A percentile compares a stretch with the other conserved stretches of the same genome.
Conservation (phyloP, 2,888 invertebrate species). For the Sphaerophoria taeniata region DNA sequence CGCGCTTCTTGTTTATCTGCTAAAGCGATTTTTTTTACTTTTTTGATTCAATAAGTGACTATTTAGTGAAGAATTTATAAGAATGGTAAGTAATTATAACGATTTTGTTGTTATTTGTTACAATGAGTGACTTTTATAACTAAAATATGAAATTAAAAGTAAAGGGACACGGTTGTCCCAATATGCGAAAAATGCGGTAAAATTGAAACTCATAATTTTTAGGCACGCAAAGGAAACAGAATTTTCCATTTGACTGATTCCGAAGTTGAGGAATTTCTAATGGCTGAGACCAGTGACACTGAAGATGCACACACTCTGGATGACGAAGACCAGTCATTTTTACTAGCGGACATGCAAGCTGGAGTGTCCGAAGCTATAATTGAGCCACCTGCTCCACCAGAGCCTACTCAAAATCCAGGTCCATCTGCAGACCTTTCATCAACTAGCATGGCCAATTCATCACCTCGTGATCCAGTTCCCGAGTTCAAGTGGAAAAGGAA, state of each 20-base stretch:
- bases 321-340: slow-evolving; percentile 20
- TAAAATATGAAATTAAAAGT: too few relatives aligned
- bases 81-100: too few relatives aligned
- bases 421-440: not conserved
- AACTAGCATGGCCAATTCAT: too few relatives aligned
- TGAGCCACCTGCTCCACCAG: slow-evolving; percentile 1
- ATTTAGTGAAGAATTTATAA: too few relatives aligned
- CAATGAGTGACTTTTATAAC: too few relatives aligned
- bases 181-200: not conserved
- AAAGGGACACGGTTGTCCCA: too few relatives aligned
- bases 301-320: not conserved
- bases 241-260: slow-evolving; percentile 1
- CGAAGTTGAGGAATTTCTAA: slow-evolving; percentile 12
- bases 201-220: slow-evolving; percentile 1
- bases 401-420: not conserved
- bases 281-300: slow-evolving; percentile 10
- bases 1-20: too few relatives aligned
- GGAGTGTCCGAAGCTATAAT: slow-evolving; percentile 19
- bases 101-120: too few relatives aligned
- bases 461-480: too few relatives aligned
- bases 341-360: not conserved
- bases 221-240: not conserved
- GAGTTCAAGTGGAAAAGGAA: not conserved
- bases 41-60: too few relatives aligned
- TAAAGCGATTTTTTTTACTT: too few relatives aligned